These are phyloP conservation scores for Oceanites oceanicus DNA, from an alignment of 2,113 vertebrate species.

Conservation along the genomic window DNA sequence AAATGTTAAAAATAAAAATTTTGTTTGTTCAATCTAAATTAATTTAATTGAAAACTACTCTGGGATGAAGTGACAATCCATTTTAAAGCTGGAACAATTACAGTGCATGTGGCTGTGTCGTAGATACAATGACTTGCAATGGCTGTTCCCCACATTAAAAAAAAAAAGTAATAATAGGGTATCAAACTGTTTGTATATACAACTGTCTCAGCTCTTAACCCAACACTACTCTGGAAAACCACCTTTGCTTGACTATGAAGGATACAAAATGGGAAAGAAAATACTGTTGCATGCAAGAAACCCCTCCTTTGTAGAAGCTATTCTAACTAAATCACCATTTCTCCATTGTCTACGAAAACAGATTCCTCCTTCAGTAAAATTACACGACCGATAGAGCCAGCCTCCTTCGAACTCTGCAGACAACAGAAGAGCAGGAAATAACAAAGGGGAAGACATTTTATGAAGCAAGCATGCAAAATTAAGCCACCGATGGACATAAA, in stretches of 20 bases:
- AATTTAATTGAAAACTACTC: not conserved
- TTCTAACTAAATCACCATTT: not conserved
- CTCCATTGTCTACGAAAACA: not conserved
- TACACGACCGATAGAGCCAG: not conserved
- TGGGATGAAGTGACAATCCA: not conserved
- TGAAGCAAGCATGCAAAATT: not conserved
- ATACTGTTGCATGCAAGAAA: not conserved
- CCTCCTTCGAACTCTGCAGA: not conserved
- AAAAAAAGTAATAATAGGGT: not conserved
- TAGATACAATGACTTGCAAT: not conserved
- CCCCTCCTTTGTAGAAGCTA: not conserved
- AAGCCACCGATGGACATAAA: not conserved
- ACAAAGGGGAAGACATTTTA: not conserved
- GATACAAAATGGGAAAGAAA: not conserved
- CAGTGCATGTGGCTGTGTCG: not conserved
- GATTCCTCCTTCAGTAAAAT: not conserved
- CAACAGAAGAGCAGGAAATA: conserved; percentile 16
- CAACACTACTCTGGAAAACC: not conserved
- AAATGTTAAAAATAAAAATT: not conserved
- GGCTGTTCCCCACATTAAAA: not conserved
- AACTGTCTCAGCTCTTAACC: not conserved
- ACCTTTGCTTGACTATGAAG: not conserved
- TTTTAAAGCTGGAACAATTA: not conserved
- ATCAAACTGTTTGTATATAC: not conserved
- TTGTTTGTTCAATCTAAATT: not conserved